These are phyloP conservation scores for Syrphus vitripennis DNA, from an alignment of 2,888 invertebrate genomes.

Conservation along the genomic window DNA sequence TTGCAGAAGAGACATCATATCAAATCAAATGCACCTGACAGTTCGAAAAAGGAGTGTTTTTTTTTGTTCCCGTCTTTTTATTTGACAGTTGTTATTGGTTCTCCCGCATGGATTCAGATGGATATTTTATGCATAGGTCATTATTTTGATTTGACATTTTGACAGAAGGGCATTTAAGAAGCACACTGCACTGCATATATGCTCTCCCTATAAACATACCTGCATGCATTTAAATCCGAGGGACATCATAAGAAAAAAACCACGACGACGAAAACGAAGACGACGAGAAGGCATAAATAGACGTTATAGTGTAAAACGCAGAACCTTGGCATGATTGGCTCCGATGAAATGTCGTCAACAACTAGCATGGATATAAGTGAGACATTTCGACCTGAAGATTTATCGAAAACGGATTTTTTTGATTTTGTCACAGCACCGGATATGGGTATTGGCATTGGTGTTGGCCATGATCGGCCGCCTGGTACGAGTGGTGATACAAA, in stretches of 20 bases:
- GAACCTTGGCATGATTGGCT: constrained; percentile 78
- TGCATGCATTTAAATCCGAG: constrained; percentile 42
- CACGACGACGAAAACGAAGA: not conserved
- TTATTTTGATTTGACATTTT: constrained; percentile 48
- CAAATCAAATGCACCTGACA: constrained; percentile 49
- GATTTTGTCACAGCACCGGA: constrained; percentile 93
- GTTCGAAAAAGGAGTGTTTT: not conserved
- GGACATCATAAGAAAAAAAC: not conserved
- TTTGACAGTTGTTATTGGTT: too few species aligned
- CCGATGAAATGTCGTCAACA: constrained; percentile 80
- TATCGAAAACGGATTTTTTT: constrained; percentile 94
- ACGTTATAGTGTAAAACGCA: constrained; percentile 27
- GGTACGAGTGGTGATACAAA: constrained; percentile 73
- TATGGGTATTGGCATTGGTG: constrained; percentile 82
- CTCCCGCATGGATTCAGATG: constrained; percentile 58
- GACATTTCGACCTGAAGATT: constrained; percentile 89
- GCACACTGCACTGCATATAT: not conserved
- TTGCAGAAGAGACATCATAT: not conserved
- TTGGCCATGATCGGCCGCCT: constrained; percentile 75
- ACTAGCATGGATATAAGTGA: constrained; percentile 91
- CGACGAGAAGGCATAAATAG: not conserved
- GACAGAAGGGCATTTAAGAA: constrained; percentile 32
- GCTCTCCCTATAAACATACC: constrained; percentile 33
- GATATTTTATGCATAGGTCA: constrained; percentile 48
- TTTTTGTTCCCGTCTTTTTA: not conserved